Evolutionary conservation across 1,140 invertebrate genomes (phyloP).

Genomic region (Hylaeus volcanicus): DNA sequence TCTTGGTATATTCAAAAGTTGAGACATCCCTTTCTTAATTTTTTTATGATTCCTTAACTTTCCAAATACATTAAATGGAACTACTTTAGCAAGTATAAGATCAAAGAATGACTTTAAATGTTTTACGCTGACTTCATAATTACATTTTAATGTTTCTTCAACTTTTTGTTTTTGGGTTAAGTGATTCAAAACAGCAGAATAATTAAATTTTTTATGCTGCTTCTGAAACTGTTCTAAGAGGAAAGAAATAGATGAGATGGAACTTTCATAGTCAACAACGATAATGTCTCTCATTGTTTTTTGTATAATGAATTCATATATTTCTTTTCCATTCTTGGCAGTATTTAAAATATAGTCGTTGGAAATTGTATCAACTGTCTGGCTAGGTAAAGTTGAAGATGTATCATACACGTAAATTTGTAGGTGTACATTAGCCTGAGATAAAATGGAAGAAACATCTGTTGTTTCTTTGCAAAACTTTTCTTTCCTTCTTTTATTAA

Average conservation of each 20-base stretch:
- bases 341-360: not conserved
- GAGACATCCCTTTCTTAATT: not conserved
- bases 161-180: not conserved
- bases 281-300: not conserved
- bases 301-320: slow-evolving; percentile 14
- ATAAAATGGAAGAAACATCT: not conserved
- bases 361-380: not conserved
- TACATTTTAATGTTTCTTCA: not conserved
- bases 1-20: not conserved
- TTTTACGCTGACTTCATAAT: not conserved
- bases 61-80: slow-evolving; percentile 5
- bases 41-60: slow-evolving; percentile 12
- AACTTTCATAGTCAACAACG: not conserved
- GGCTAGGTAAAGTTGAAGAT: not conserved
- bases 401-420: slow-evolving; percentile 9
- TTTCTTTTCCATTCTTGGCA: slow-evolving; percentile 8
- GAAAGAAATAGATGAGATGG: not conserved
- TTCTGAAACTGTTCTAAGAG: slow-evolving; percentile 14
- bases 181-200: not conserved
- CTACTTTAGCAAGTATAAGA: slow-evolving; percentile 17
- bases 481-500: not conserved
- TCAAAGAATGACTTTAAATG: slow-evolving; percentile 10
- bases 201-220: slow-evolving; percentile 1
- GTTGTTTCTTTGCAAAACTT: not conserved
- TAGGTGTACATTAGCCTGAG: not conserved